These are phyloP conservation scores for Gallinago media DNA, from an alignment of 2,113 vertebrate genomes.

Conservation along the genomic window DNA sequence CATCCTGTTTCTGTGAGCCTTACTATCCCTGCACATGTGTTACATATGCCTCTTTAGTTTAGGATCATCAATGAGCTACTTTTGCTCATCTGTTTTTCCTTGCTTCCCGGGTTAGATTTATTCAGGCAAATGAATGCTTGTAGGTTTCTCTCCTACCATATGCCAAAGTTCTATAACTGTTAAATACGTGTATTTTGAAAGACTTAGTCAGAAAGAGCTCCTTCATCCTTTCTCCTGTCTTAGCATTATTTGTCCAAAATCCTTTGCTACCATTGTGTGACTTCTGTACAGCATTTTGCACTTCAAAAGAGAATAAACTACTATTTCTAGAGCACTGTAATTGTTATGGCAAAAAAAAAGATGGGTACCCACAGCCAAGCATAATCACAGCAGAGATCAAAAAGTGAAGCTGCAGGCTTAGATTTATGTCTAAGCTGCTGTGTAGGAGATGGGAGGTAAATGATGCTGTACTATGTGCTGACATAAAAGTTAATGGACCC, in stretches of 20 bases:
- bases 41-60: not conserved
- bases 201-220: not conserved
- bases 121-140: not conserved
- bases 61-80: not conserved
- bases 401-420: not conserved
- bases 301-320: not conserved
- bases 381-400: constrained; percentile 22
- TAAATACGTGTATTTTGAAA: not conserved
- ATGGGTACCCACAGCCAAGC: not conserved
- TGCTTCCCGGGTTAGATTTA: not conserved
- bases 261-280: not conserved
- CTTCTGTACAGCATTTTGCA: not conserved
- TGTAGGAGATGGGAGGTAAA: constrained; percentile 46
- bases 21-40: not conserved
- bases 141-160: not conserved
- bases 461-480: constrained; percentile 4
- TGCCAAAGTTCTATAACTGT: not conserved
- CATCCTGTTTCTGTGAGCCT: not conserved
- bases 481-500: constrained; percentile 43
- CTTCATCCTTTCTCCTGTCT: not conserved
- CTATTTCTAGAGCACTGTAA: not conserved
- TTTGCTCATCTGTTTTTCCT: not conserved
- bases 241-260: not conserved
- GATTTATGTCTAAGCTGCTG: constrained; percentile 29
- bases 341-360: not conserved